These are phyloP conservation scores for Hartigia nigra DNA, from an alignment of 2,888 invertebrate species.

Conservation along the genomic window DNA sequence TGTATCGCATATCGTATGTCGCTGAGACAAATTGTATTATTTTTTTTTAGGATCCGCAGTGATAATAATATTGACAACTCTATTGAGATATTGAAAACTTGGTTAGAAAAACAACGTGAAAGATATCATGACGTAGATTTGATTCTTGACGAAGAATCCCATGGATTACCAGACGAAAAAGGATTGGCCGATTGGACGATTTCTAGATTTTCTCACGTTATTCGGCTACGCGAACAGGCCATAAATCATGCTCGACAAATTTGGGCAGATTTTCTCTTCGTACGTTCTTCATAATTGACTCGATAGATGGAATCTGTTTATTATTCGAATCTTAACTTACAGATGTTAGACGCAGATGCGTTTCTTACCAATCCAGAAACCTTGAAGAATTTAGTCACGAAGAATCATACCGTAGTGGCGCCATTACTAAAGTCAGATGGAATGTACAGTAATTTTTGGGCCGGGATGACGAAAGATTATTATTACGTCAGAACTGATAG, in stretches of 20 bases:
- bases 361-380: slow-evolving; percentile 78
- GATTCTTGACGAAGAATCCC: slow-evolving; percentile 67
- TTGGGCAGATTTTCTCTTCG: slow-evolving; percentile 93
- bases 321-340: slow-evolving; percentile 51
- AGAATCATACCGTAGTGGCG: slow-evolving; percentile 76
- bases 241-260: slow-evolving; percentile 76
- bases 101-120: slow-evolving; percentile 73
- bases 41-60: slow-evolving; percentile 79
- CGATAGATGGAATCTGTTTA: slow-evolving; percentile 7
- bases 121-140: slow-evolving; percentile 80
- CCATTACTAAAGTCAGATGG: slow-evolving; percentile 90
- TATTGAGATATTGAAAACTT: slow-evolving; percentile 76
- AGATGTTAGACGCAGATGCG: slow-evolving; percentile 89
- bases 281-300: slow-evolving; percentile 66
- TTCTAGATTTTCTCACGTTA: slow-evolving; percentile 81
- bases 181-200: slow-evolving; percentile 80
- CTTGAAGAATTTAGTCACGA: slow-evolving; percentile 73
- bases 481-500: slow-evolving; percentile 87
- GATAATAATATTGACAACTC: slow-evolving; percentile 89
- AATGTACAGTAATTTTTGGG: slow-evolving; percentile 96
- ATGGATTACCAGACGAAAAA: slow-evolving; percentile 70
- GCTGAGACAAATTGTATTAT: background rate
- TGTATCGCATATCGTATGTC: background rate
- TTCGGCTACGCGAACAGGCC: slow-evolving; percentile 81
- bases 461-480: slow-evolving; percentile 87